Evolutionary conservation across 1,140 invertebrate species (phyloP), one percentile per base, ranked within the genome.

Genomic region (Paramacrobiotus metropolitanus): DNA sequence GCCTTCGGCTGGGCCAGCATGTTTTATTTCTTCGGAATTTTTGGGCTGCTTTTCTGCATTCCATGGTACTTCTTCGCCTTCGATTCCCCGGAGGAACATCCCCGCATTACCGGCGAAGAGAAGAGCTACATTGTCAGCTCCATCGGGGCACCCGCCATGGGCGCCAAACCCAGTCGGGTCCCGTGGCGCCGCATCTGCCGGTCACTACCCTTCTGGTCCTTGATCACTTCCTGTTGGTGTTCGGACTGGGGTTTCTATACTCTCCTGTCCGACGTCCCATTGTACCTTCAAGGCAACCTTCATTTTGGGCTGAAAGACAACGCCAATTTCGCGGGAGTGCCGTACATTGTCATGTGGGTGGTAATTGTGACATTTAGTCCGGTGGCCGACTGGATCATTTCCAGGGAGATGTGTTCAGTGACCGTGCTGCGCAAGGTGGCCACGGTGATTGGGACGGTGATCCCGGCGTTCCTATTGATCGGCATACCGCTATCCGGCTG

Each of bases 231-330:
- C 2, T 88, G 93, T 71, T 92, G 92, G 73, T 83, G 85, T 62
- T 88, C 92, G 72, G 92, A 93, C 73, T 94, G 89, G 89, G 89
- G 88, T 20, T 91, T 91, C 73, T 93, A 93, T 69, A 92, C 87
- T 0, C 78, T 91, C 69, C 77, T 92, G 0, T 91, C 87, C 0
- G 84, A 87, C 66, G 73, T 94, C 30, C 90, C 90, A 2, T 87
- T 83, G 31, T 95, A 89, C 72, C 84, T 95, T 79, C 85, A 80
- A 75, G 84, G 86, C 68, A 80, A 81, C 20, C 76, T 84, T 31
- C 73, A 81, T 63, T 84, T 82, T 68, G 75, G 84, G 67, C 73
- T 85, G 31, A 78, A 81, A 44, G 34, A 40, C 34, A 40, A 40
- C n/a, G 9, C 34, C 9, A n/a, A n/a, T n/a, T 15, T 40, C 9